Percentiles rank a stretch among this genome's conserved stretches.
phyloP scores from a whole-genome alignment of 2,797 vertebrate species.

The Parauchenoglanis ngamensis region DNA sequence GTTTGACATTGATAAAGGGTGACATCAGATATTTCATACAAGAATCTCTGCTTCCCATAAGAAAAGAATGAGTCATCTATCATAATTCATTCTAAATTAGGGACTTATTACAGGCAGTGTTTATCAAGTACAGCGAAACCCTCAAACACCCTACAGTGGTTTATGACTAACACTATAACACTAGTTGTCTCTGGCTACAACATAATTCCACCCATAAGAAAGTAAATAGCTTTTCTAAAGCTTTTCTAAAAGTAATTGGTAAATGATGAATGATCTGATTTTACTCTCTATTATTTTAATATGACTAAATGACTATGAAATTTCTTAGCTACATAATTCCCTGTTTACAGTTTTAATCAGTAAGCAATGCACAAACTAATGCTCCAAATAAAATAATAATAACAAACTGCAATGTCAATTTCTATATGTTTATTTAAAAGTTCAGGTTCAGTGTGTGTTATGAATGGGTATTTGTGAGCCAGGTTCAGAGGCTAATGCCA shows the following conservation, averaged over 20 bases:
- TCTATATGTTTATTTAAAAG: neutral
- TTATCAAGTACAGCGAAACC: slow-evolving; percentile 22
- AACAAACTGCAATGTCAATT: neutral
- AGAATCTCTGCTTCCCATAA: slow-evolving; percentile 15
- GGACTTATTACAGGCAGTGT: slow-evolving; percentile 14
- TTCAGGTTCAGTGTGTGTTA: neutral
- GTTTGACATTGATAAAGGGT: neutral
- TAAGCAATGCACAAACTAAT: neutral
- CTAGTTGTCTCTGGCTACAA: neutral
- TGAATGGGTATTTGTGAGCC: slow-evolving; percentile 29
- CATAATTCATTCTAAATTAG: slow-evolving; percentile 29
- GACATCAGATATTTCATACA: slow-evolving; percentile 2
- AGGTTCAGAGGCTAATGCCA: slow-evolving; percentile 25
- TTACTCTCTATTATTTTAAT: neutral
- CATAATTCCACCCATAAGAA: neutral
- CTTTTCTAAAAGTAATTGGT: neutral
- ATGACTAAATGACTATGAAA: neutral
- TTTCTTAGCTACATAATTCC: neutral
- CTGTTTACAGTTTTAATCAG: neutral
- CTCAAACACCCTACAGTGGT: neutral
- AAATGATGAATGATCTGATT: neutral
- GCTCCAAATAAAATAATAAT: neutral
- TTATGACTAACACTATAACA: slow-evolving; percentile 17
- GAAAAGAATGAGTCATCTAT: slow-evolving; percentile 35
- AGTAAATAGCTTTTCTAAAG: neutral